Conservation (phyloP, 2,113 vertebrate genomes). For the Emberiza fucata region DNA sequence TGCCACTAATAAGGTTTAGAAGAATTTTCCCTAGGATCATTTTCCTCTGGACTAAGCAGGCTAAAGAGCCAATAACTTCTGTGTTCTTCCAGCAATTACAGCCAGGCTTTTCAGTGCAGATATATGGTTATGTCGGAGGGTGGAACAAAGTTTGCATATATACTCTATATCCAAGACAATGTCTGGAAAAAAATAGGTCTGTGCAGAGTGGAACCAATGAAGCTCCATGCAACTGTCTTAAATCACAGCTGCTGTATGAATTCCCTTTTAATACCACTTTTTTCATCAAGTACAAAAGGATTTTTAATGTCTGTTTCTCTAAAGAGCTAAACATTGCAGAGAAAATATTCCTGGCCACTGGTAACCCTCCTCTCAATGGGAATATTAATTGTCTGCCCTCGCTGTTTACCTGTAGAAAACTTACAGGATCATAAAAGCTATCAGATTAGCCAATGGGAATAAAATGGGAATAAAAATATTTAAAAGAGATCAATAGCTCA, state of each 20-base stretch:
- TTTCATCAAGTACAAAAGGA: neutral
- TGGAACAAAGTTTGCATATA: slow-evolving; percentile 32
- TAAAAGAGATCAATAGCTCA: neutral
- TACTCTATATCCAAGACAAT: neutral
- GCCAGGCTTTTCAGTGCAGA: slow-evolving; percentile 14
- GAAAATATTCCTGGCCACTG: neutral
- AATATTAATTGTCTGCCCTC: neutral
- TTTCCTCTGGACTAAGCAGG: slow-evolving; percentile 36
- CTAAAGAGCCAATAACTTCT: slow-evolving; percentile 48
- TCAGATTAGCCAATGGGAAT: neutral
- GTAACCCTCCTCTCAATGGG: neutral
- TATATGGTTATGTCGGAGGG: slow-evolving; percentile 15
- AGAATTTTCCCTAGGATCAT: slow-evolving; percentile 25
- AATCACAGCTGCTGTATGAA: neutral
- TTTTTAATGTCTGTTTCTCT: neutral
- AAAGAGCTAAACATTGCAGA: neutral
- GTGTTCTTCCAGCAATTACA: slow-evolving; percentile 46
- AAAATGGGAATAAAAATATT: neutral
- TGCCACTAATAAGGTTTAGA: slow-evolving; percentile 43
- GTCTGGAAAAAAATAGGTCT: slow-evolving; percentile 20
- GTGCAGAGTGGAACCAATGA: neutral
- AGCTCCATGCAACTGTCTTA: neutral
- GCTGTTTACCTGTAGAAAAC: neutral
- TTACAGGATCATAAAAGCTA: neutral
- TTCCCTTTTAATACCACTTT: neutral